Percentiles rank a stretch among this genome's conserved stretches.
Conservation (phyloP, 2,797 vertebrate genomes). For the Pygocentrus nattereri region DNA sequence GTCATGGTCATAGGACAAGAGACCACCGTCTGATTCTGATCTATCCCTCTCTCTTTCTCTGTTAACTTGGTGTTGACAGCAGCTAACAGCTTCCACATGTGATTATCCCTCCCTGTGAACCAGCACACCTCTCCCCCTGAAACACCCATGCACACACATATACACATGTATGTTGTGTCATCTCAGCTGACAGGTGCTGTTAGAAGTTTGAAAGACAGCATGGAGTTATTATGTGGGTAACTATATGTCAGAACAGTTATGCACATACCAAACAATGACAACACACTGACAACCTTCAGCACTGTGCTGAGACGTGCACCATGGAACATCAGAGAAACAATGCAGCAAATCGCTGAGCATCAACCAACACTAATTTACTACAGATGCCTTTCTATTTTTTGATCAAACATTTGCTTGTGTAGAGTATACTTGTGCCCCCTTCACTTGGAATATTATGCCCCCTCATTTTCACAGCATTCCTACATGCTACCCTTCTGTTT, state of each 20-base stretch:
- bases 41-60: slow-evolving; percentile 24
- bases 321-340: neutral
- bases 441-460: too few relatives aligned
- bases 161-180: slow-evolving; percentile 52
- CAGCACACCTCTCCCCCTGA: slow-evolving; percentile 19
- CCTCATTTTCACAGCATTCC: too few relatives aligned
- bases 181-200: slow-evolving; percentile 56
- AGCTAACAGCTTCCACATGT: slow-evolving; percentile 58
- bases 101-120: slow-evolving; percentile 27
- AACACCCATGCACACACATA: slow-evolving; percentile 28
- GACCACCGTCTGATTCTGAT: neutral
- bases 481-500: too few relatives aligned
- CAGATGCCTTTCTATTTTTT: neutral
- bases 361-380: neutral
- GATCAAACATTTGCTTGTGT: neutral
- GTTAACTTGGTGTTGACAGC: slow-evolving; percentile 56
- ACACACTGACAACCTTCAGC: slow-evolving; percentile 48
- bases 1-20: neutral
- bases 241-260: slow-evolving; percentile 67
- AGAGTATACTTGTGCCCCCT: too few relatives aligned
- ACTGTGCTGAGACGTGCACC: neutral
- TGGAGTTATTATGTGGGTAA: slow-evolving; percentile 72
- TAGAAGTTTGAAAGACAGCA: slow-evolving; percentile 63
- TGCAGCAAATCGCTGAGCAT: neutral
- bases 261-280: slow-evolving; percentile 67